Evolutionary conservation across 2,113 vertebrate species (phyloP).

Genomic region (Antigone vipio): DNA sequence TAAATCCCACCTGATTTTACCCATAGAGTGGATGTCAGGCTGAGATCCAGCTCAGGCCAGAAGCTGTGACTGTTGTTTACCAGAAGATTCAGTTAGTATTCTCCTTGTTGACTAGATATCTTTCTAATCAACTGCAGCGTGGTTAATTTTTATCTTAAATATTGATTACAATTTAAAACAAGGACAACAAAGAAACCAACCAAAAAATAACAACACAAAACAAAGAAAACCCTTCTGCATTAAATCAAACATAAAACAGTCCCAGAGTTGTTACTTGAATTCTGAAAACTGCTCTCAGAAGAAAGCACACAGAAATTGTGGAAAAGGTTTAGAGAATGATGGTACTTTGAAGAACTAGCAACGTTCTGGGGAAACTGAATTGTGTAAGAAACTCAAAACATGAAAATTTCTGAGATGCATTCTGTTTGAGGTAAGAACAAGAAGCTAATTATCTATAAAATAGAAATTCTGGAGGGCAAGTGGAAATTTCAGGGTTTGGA

Average conservation of each 20-base stretch:
- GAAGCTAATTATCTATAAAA: not conserved
- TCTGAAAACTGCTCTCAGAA: not conserved
- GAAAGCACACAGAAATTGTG: not conserved
- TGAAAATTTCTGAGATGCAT: not conserved
- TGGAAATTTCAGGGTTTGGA: not conserved
- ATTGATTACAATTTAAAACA: not conserved
- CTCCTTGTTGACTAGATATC: not conserved
- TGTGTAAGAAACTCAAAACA: not conserved
- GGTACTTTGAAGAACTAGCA: not conserved
- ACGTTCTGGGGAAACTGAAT: not conserved
- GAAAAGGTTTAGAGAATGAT: not conserved
- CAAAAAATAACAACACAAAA: no score
- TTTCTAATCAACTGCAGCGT: not conserved
- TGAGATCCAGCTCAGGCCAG: not conserved
- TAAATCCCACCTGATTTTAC: not conserved
- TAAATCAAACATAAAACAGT: not conserved
- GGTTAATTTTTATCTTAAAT: not conserved
- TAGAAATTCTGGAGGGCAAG: not conserved
- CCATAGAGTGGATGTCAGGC: not conserved
- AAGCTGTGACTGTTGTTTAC: not conserved
- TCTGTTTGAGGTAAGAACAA: not conserved
- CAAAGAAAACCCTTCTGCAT: not conserved
- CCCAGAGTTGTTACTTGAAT: accelerated
- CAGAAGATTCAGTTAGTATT: not conserved
- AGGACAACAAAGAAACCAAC: no score